These are phyloP conservation scores for Lordiphosa andalusiaca DNA, from an alignment of 2,888 invertebrate species.

Conservation along the genomic window DNA sequence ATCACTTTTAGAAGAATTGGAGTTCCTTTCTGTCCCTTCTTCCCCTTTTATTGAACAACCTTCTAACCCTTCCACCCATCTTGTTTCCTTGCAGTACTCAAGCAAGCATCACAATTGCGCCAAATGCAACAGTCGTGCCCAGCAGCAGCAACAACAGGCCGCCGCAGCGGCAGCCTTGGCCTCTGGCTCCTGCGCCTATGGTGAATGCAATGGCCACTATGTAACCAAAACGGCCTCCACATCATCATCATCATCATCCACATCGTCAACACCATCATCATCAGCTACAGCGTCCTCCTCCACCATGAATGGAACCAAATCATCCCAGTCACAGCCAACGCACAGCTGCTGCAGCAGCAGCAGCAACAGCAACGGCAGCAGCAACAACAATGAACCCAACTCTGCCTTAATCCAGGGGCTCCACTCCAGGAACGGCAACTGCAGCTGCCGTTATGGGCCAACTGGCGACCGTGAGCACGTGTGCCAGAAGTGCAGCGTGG, in stretches of 20 bases:
- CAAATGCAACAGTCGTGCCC: constrained; percentile 66
- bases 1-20: no score
- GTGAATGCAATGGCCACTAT: constrained; percentile 74
- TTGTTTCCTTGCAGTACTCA: constrained; percentile 53
- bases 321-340: constrained; percentile 1
- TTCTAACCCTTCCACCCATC: neutral
- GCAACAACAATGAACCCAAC: constrained; percentile 15
- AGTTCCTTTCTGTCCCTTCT: no score
- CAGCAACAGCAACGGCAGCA: constrained; percentile 29
- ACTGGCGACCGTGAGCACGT: constrained; percentile 65
- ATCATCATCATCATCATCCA: neutral
- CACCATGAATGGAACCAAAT: neutral
- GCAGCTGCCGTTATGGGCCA: constrained; percentile 71
- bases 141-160: constrained; percentile 40
- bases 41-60: no score
- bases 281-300: constrained; percentile 3
- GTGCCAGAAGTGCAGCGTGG: constrained; percentile 82
- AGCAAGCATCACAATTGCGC: constrained; percentile 69
- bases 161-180: constrained; percentile 39
- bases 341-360: constrained; percentile 26
- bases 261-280: constrained; percentile 1
- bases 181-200: constrained; percentile 52
- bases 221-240: constrained; percentile 40
- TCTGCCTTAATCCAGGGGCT: constrained; percentile 12
- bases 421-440: constrained; percentile 50